Conservation (phyloP, 1,140 invertebrate species). For the Megathymus violae region DNA sequence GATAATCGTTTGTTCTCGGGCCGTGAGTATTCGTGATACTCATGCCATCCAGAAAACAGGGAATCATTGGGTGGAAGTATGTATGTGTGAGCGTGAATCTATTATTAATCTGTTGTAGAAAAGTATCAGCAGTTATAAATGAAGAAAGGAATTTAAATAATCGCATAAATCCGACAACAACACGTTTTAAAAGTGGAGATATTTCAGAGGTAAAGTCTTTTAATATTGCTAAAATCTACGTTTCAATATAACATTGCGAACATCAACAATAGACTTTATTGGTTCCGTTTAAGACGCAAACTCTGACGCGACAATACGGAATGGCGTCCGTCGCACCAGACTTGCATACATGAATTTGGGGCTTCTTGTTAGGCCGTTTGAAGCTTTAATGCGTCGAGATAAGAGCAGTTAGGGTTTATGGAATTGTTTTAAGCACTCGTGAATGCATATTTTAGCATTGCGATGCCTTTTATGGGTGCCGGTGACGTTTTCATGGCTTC, state of each 20-base stretch:
- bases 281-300: constrained; percentile 3
- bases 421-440: constrained; percentile 9
- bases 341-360: constrained; percentile 20
- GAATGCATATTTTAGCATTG: constrained; percentile 42
- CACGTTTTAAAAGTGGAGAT: not conserved
- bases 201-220: not conserved
- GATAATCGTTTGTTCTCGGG: too few species aligned
- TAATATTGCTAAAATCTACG: not conserved
- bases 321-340: not conserved
- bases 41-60: too few species aligned
- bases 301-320: constrained; percentile 2
- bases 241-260: not conserved
- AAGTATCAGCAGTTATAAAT: too few species aligned
- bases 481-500: constrained; percentile 51
- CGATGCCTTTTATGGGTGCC: constrained; percentile 45
- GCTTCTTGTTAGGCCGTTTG: constrained; percentile 23
- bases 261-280: constrained; percentile 13
- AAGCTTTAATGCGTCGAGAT: constrained; percentile 29
- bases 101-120: too few species aligned
- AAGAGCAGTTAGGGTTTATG: constrained; percentile 19
- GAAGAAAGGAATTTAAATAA: too few species aligned
- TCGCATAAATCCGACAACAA: too few species aligned
- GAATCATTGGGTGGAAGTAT: too few species aligned
- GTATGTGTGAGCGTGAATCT: too few species aligned
- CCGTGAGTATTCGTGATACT: too few species aligned